phyloP scores from a whole-genome alignment of 2,797 vertebrate genomes.

The Chromobotia macracanthus region DNA sequence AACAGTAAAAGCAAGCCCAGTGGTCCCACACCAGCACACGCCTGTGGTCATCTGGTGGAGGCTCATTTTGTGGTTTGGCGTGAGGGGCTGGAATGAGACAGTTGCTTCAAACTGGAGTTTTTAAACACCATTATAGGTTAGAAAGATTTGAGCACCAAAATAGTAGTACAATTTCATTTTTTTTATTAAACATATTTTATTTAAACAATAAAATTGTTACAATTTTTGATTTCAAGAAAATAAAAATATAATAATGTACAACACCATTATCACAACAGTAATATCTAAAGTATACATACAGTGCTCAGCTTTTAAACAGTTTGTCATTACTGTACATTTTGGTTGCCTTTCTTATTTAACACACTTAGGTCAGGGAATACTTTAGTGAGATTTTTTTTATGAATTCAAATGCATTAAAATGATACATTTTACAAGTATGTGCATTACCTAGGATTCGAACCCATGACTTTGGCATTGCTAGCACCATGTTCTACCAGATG shows the following conservation, averaged over 20 bases:
- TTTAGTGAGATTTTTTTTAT: too few species aligned
- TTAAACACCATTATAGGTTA: background rate
- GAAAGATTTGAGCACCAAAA: background rate
- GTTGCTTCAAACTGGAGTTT: background rate
- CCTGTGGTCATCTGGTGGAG: slow-evolving; percentile 15
- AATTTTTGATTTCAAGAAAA: too few species aligned
- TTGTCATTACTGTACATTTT: background rate
- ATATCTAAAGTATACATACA: too few species aligned
- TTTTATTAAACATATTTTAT: too few species aligned
- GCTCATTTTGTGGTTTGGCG: slow-evolving; percentile 1
- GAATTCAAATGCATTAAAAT: background rate
- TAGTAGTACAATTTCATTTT: too few species aligned
- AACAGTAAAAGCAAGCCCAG: background rate
- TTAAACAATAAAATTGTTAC: too few species aligned
- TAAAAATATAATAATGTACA: too few species aligned
- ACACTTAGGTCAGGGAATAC: too few species aligned
- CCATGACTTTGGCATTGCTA: background rate
- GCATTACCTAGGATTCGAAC: background rate
- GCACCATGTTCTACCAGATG: background rate
- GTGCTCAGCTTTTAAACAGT: too few species aligned
- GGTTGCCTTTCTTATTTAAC: too few species aligned
- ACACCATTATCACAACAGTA: too few species aligned
- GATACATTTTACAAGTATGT: background rate
- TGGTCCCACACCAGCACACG: background rate
- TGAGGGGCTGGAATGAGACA: background rate